Percentiles rank a stretch among this genome's conserved stretches.
Evolutionary conservation across 2,113 vertebrate genomes (phyloP).

Genomic region (Bambusicola thoracicus): DNA sequence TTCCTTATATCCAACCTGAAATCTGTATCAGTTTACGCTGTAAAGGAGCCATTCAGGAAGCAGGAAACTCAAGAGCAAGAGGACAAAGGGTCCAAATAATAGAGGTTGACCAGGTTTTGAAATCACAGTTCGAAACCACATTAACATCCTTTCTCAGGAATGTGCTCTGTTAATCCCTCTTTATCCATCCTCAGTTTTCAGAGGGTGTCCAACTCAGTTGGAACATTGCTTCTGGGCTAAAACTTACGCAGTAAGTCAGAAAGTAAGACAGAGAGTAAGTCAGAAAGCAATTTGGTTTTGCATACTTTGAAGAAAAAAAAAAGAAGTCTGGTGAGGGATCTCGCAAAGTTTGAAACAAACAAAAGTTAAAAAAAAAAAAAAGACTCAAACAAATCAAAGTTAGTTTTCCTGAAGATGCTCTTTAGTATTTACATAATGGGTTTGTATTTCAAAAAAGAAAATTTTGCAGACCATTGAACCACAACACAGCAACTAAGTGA

Average conservation of each 20-base stretch:
- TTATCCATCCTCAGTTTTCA: background rate
- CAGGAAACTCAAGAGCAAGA: background rate
- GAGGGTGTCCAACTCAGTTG: background rate
- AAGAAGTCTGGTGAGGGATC: background rate
- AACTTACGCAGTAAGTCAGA: slow-evolving; percentile 19
- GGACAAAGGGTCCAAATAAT: background rate
- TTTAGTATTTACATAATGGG: slow-evolving; percentile 64
- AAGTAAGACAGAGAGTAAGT: too few species aligned
- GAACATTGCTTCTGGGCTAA: background rate
- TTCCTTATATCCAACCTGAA: too few species aligned
- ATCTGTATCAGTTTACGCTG: background rate
- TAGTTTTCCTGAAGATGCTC: slow-evolving; percentile 57
- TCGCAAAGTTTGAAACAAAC: slow-evolving; percentile 26
- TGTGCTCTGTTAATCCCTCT: background rate
- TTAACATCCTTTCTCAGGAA: background rate
- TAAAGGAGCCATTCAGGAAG: background rate
- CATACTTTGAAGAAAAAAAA: background rate
- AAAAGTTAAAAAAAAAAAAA: background rate
- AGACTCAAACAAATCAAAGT: slow-evolving; percentile 45
- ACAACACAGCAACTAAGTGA: slow-evolving; percentile 37
- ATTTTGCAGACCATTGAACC: slow-evolving; percentile 69
- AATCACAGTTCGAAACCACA: background rate
- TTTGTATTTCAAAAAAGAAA: slow-evolving; percentile 68
- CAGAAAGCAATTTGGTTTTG: slow-evolving; percentile 28
- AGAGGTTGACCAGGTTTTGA: background rate